A percentile compares a stretch with the other conserved stretches of the same genome.
phyloP scores from a whole-genome alignment of 2,113 vertebrate species.

The Nettapus auritus region DNA sequence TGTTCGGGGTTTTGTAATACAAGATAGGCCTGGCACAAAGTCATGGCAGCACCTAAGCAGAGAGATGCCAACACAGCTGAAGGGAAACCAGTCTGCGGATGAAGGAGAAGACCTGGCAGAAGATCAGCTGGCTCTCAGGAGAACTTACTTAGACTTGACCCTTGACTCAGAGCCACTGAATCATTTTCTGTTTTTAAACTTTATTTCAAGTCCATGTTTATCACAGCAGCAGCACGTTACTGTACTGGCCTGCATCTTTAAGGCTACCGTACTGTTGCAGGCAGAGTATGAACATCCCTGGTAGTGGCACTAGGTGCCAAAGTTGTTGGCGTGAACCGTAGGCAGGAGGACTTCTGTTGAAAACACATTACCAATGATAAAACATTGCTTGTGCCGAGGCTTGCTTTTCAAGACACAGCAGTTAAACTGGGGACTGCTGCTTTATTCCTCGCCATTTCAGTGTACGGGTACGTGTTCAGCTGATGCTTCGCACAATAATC shows the following conservation, averaged over 20 bases:
- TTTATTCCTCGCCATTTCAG: neutral
- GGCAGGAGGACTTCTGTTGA: slow-evolving; percentile 20
- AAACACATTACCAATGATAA: neutral
- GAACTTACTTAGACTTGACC: neutral
- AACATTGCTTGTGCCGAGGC: neutral
- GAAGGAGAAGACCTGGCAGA: slow-evolving; percentile 18
- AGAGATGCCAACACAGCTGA: neutral
- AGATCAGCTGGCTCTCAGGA: neutral
- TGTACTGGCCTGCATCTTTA: neutral
- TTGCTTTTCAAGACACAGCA: neutral
- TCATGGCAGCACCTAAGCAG: neutral
- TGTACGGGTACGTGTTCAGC: neutral
- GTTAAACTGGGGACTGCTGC: neutral
- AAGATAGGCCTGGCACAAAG: slow-evolving; percentile 10
- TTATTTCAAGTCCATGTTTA: neutral
- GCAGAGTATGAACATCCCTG: neutral
- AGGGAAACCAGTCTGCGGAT: neutral
- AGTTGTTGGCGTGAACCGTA: neutral
- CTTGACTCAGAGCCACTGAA: neutral
- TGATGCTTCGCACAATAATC: neutral
- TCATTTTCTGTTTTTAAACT: slow-evolving; percentile 21
- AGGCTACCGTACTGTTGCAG: neutral
- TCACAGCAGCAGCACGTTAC: neutral
- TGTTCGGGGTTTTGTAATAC: neutral
- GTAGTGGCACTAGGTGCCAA: neutral